Evolutionary conservation across 2,113 vertebrate species (phyloP).

Genomic region (Callocephalon fimbriatum): DNA sequence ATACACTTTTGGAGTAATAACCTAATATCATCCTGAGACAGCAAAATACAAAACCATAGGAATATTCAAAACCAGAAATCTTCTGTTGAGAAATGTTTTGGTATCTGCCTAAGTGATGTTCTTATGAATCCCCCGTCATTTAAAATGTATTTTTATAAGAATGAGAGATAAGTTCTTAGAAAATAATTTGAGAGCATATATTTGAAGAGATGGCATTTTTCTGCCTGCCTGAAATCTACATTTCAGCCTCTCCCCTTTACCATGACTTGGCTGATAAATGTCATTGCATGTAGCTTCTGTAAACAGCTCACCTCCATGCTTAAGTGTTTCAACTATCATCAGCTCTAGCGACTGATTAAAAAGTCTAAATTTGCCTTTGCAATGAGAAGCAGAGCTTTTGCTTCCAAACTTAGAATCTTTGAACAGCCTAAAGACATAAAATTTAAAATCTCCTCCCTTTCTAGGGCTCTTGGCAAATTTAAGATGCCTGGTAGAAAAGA

Average conservation of each 20-base stretch:
- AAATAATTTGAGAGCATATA: background rate
- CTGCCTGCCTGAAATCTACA: background rate
- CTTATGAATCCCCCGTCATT: background rate
- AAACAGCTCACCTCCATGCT: background rate
- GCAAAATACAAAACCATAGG: background rate
- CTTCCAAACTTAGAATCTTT: background rate
- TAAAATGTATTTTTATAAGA: background rate
- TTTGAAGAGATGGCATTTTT: background rate
- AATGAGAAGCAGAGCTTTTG: background rate
- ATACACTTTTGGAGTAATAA: background rate
- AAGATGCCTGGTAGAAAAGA: background rate
- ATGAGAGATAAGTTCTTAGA: background rate
- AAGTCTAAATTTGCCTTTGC: background rate
- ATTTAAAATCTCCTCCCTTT: background rate
- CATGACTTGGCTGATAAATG: background rate
- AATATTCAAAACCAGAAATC: background rate
- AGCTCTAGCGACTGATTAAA: background rate
- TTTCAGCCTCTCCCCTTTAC: background rate
- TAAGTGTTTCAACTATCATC: background rate
- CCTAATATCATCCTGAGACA: background rate
- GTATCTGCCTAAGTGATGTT: background rate
- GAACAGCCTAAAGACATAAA: background rate
- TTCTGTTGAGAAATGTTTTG: background rate
- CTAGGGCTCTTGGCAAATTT: background rate
- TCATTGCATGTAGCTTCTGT: background rate